A percentile compares a stretch with the other conserved stretches of the same genome.
Conservation (phyloP, 1,140 invertebrate genomes). For the Drosophila nikananu region DNA sequence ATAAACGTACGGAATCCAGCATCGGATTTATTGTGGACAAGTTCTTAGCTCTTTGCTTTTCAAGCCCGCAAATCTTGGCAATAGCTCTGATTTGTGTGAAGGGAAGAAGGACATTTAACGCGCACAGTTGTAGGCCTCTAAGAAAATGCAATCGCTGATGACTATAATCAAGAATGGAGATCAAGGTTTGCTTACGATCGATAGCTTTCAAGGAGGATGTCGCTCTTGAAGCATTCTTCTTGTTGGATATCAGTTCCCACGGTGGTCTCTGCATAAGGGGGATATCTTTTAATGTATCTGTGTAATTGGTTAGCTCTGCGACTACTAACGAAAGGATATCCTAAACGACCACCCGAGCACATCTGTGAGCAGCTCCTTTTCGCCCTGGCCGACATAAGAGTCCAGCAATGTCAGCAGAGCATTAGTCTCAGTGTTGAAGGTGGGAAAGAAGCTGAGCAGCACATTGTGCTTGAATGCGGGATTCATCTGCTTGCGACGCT, state of each 20-base stretch:
- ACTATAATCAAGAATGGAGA: background rate
- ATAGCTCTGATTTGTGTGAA: background rate
- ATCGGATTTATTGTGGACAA: background rate
- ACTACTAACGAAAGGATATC: conserved; percentile 49
- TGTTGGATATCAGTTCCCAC: conserved; percentile 47
- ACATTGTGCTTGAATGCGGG: conserved; percentile 54
- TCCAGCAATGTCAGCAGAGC: conserved; percentile 40
- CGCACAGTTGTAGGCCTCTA: background rate
- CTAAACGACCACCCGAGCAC: conserved; percentile 51
- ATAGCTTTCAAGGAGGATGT: conserved; percentile 16
- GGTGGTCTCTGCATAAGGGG: conserved; percentile 45
- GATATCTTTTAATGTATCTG: background rate
- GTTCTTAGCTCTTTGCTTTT: background rate
- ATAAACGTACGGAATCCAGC: background rate
- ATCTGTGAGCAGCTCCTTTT: conserved; percentile 23
- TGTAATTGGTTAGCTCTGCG: no score
- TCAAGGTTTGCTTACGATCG: conserved; percentile 24
- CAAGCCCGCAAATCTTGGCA: background rate
- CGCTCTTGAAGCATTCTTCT: background rate
- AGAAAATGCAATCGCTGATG: background rate
- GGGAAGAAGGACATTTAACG: background rate
- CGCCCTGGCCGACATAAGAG: conserved; percentile 17
- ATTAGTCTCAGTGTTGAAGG: conserved; percentile 57
- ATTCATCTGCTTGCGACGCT: conserved; percentile 63
- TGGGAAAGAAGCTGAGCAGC: conserved; percentile 61